phyloP scores from a whole-genome alignment of 2,888 invertebrate genomes.

The Andricus curvator region DNA sequence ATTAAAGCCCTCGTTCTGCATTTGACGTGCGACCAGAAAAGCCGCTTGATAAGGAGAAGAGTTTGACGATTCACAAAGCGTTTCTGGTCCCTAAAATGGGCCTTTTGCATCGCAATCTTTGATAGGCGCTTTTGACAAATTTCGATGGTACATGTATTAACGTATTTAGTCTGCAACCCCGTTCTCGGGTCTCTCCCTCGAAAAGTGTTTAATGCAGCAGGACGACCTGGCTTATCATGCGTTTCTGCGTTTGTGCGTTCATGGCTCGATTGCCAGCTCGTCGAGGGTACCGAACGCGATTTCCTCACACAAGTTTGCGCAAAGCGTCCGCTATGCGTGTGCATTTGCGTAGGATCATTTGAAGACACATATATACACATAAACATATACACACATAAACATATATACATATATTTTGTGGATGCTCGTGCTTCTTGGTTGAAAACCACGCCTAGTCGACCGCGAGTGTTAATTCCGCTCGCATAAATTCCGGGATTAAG shows the following conservation, averaged over 20 bases:
- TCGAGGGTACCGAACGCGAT: constrained; percentile 30
- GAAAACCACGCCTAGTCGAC: constrained; percentile 53
- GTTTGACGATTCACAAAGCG: constrained; percentile 12
- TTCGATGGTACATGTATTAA: not conserved
- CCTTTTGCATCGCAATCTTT: constrained; percentile 6
- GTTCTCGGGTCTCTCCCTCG: not conserved
- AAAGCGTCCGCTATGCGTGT: constrained; percentile 3
- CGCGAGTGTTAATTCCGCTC: constrained; percentile 72
- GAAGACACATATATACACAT: no score
- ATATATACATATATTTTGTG: not conserved
- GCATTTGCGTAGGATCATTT: constrained; percentile 6
- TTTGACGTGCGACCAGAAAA: constrained; percentile 18
- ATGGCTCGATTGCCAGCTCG: constrained; percentile 33
- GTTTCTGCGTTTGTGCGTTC: constrained; percentile 25
- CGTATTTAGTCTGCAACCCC: not conserved
- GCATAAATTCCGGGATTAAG: constrained; percentile 74
- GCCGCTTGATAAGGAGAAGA: constrained; percentile 17
- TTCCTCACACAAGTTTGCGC: constrained; percentile 32
- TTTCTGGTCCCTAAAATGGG: constrained; percentile 12
- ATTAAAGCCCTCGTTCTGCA: constrained; percentile 7
- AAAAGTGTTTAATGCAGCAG: constrained; percentile 32
- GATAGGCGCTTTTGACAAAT: not conserved
- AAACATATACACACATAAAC: no score
- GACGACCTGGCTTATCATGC: constrained; percentile 28
- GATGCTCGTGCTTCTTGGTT: constrained; percentile 32